Evolutionary conservation across 2,888 invertebrate species (phyloP).

Genomic region (Chalcis sispes): DNA sequence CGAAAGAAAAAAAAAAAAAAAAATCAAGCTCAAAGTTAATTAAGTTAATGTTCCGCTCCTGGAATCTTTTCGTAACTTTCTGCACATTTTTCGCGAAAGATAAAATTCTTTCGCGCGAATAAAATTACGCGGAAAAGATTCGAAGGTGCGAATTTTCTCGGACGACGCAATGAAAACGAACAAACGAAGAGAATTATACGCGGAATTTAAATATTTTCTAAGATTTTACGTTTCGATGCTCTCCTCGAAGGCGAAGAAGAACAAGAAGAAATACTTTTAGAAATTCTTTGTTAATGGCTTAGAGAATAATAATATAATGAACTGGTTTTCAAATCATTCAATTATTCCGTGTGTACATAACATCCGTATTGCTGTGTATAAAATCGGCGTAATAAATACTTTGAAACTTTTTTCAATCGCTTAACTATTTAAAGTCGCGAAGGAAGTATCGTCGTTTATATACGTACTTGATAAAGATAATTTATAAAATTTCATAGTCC

Average conservation of each 20-base stretch:
- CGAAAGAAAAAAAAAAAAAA: not conserved
- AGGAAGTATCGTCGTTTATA: too few species aligned
- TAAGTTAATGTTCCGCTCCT: conserved; percentile 14
- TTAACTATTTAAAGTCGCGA: too few species aligned
- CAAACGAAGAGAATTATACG: not conserved
- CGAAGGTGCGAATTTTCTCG: conserved; percentile 1
- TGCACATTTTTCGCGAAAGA: not conserved
- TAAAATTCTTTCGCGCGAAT: not conserved
- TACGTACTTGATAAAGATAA: too few species aligned
- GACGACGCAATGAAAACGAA: conserved; percentile 27
- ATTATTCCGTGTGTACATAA: too few species aligned
- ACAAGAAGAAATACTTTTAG: too few species aligned
- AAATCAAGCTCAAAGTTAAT: conserved; percentile 26
- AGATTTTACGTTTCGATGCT: conserved; percentile 12
- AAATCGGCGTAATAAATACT: too few species aligned
- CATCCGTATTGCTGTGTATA: too few species aligned
- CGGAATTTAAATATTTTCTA: conserved; percentile 25
- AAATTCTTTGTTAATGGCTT: too few species aligned
- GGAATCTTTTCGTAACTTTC: not conserved
- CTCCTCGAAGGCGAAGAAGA: not conserved
- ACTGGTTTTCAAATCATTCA: too few species aligned
- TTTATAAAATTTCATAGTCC: too few species aligned
- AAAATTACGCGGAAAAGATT: not conserved
- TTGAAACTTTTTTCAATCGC: too few species aligned
- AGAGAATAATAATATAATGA: too few species aligned